Percentiles rank a stretch among this genome's conserved stretches.
These are phyloP conservation scores for Meganola albula DNA, from an alignment of 2,888 invertebrate genomes.

Conservation along the genomic window DNA sequence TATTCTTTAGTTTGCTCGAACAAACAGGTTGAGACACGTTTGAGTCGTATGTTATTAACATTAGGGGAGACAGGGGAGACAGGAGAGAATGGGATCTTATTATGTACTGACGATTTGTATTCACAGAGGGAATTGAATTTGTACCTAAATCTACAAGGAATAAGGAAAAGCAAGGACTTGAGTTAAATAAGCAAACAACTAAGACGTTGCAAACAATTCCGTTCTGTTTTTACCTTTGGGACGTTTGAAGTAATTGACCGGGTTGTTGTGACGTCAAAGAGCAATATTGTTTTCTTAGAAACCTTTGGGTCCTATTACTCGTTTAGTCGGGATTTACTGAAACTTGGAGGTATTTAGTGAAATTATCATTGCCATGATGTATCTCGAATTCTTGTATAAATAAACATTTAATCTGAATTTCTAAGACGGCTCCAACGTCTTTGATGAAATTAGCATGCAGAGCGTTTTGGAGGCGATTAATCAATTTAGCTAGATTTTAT, in stretches of 20 bases:
- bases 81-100: slow-evolving; percentile 21
- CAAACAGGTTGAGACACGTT: slow-evolving; percentile 35
- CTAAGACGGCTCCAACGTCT: too few relatives aligned
- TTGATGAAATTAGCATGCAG: too few relatives aligned
- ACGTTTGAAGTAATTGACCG: slow-evolving; percentile 10
- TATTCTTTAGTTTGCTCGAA: slow-evolving; percentile 22
- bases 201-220: slow-evolving; percentile 12
- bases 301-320: too few relatives aligned
- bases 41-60: slow-evolving; percentile 33
- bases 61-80: slow-evolving; percentile 18
- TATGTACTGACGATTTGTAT: slow-evolving; percentile 30
- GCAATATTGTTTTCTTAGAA: slow-evolving; percentile 2
- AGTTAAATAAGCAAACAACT: slow-evolving; percentile 27
- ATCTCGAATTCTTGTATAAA: too few relatives aligned
- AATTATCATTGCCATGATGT: too few relatives aligned
- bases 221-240: slow-evolving; percentile 12
- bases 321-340: too few relatives aligned
- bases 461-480: too few relatives aligned
- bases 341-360: too few relatives aligned
- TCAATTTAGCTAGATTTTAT: too few relatives aligned
- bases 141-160: slow-evolving; percentile 30
- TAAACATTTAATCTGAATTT: too few relatives aligned
- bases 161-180: slow-evolving; percentile 22
- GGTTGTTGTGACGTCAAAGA: slow-evolving; percentile 1
- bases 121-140: slow-evolving; percentile 29